Percentiles rank a stretch among this genome's conserved stretches.
phyloP scores from a whole-genome alignment of 2,113 vertebrate genomes.

The Gorsachius goisagi region DNA sequence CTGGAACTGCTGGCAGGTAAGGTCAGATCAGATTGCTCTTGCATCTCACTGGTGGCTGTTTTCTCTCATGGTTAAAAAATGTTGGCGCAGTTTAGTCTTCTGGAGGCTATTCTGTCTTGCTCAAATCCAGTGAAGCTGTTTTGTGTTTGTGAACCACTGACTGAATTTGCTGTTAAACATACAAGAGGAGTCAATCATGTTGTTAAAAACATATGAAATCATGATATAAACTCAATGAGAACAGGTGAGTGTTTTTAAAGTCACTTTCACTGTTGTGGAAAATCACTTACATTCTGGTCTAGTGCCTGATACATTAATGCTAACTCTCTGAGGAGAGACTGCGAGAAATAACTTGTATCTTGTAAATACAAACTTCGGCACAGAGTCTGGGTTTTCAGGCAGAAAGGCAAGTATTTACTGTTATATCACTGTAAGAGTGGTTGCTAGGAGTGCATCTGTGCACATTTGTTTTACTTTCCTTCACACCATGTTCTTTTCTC shows the following conservation, averaged over 20 bases:
- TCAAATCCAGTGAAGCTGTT: neutral
- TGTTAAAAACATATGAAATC: neutral
- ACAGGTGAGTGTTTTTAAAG: neutral
- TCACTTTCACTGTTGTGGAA: neutral
- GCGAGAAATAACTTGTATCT: neutral
- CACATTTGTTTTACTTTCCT: slow-evolving; percentile 16
- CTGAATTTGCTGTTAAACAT: neutral
- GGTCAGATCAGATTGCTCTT: neutral
- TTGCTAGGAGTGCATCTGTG: slow-evolving; percentile 26
- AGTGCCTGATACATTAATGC: neutral
- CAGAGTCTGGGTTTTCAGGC: neutral
- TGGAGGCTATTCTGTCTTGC: neutral
- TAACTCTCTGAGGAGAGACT: neutral
- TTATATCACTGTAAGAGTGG: neutral
- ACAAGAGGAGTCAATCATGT: neutral
- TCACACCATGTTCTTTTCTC: neutral
- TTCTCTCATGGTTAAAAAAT: neutral
- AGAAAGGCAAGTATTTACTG: neutral
- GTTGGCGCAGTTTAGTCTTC: neutral
- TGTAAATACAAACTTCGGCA: slow-evolving; percentile 8
- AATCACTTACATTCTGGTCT: neutral
- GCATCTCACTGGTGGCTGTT: neutral
- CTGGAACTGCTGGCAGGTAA: neutral
- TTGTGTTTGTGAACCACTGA: neutral
- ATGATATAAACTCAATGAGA: neutral